Base-by-base conservation (phyloP, 2,113 vertebrate species). In the Mus musculus region DNA sequence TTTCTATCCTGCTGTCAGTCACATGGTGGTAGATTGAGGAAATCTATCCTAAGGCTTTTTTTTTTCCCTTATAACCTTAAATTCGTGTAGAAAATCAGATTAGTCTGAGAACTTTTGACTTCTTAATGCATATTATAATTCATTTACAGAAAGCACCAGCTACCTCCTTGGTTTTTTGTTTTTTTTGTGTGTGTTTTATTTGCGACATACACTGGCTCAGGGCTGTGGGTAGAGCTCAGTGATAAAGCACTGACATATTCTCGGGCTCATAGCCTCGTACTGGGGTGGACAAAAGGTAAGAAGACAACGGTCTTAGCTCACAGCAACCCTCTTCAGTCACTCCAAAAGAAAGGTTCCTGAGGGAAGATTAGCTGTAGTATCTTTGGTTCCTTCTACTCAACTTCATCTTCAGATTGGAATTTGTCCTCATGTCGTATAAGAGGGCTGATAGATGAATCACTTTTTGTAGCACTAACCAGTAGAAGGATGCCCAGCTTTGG, bases 1-100 rank as follows among this genome's bases (percentile, higher is more conserved):
- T 98, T 98, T 98, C 98, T 95, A 98, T 98, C 97, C 97, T 42
- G 59, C 92, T 92, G 94, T 97, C 90, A 95, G 96, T 98, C 98
- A 98, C 59, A 26, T 95, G 75, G 86, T 93, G 13, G 94, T 75
- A 92, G 97, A 89, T 88, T 72, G 56, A 14, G 82, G 71, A 59
- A 95, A 93, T 86, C 78, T 82, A 92, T 90, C 95, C 89, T 78
- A 97, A 98, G 90, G 86, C 42, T 42, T 42, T 49, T 49, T 49
- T 49, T 49, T 49, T 4, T 3, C 73, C 89, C 72, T 93, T 26
- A 46, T 63, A 95, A 80, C 85, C 36, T 94, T 46, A 87, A 26
- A 39, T 96, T 96, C 67, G 22, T 89, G 67, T 87, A 28, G 96
- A 94, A 94, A 49, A 94, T 97, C n/a, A 94, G 26, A 49, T 56